phyloP scores from a whole-genome alignment of 2,113 vertebrate species.

The Channa argus region DNA sequence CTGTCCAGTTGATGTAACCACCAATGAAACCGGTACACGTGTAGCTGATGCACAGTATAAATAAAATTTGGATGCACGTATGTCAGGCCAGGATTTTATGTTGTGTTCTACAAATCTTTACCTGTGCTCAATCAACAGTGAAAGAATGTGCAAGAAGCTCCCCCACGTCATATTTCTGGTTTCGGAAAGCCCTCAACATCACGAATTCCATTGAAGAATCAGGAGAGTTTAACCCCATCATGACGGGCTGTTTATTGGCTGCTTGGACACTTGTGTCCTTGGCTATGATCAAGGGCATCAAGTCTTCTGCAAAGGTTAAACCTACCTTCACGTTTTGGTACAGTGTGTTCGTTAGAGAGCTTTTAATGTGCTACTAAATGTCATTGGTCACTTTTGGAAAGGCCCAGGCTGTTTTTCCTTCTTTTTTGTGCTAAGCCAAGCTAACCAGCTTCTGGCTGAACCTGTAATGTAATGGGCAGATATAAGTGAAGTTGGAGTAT shows the following conservation, averaged over 20 bases:
- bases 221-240: constrained; percentile 79
- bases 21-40: constrained; percentile 77
- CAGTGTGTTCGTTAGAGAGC: background rate
- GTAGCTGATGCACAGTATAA: no score
- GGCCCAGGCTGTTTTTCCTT: background rate
- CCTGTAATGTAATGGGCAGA: background rate
- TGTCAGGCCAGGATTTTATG: background rate
- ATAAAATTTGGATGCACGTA: background rate
- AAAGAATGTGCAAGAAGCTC: constrained; percentile 84
- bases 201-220: constrained; percentile 83
- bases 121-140: constrained; percentile 68
- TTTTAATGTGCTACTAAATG: background rate
- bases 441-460: background rate
- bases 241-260: constrained; percentile 82
- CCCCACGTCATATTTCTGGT: constrained; percentile 89
- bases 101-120: background rate
- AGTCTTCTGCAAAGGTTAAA: constrained; percentile 86
- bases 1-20: constrained; percentile 80
- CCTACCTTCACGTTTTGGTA: no score
- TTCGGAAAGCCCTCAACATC: constrained; percentile 86
- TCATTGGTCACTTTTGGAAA: background rate
- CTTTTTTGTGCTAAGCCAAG: background rate
- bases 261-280: constrained; percentile 84
- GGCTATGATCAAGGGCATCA: constrained; percentile 87
- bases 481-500: background rate